Base-by-base conservation (phyloP, 2,797 vertebrate species). In the Pangasius macronema region DNA sequence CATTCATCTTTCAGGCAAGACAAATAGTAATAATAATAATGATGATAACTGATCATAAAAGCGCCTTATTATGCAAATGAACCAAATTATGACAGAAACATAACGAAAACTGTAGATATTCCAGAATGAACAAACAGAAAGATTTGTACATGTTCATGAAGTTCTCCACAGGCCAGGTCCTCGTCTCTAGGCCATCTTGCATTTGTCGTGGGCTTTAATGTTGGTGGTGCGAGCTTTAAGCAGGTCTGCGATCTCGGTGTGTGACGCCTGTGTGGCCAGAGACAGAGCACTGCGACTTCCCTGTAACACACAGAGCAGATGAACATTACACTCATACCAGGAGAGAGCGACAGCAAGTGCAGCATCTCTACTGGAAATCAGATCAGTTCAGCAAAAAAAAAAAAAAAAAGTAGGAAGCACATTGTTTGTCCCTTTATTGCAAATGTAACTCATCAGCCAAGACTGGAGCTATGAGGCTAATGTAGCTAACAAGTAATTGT, bases 231-330 rank as follows among this genome's bases (percentile, higher is more conserved):
- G 94, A 87, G 94, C 94, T 85, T 94, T 94, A 72, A 96, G 93
- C 73, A 96, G 95, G 86, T 95, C 79, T 1, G 92, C 94, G 1
- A 95, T 96, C 55, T 96, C 95, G 0, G 92, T 88, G 91, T 95
- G 93, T 88, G 95, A 95, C 18, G 94, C 93, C 80, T 93, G 90
- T 87, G 90, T 91, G 63, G 96, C 95, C 61, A 96, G 90, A 3
- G 93, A 93, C 82, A 96, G 92, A 0, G 96, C 96, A n/a, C 93
- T 95, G 72, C 91, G 94, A 55, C 95, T 95, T 11, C 86, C 92
- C 96, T 96, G 91, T 2, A 76, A 87, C 83, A 88, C 85, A 89
- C 33, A 81, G 14, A 67, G 46, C 72, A 75, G 24, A 49, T 5
- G 11, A 13, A 22, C 42, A 11, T 14, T 75, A 75, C 24, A n/a